These are phyloP conservation scores for Oscheius sp. DNA, from an alignment of 2,888 invertebrate species.

Conservation along the genomic window DNA sequence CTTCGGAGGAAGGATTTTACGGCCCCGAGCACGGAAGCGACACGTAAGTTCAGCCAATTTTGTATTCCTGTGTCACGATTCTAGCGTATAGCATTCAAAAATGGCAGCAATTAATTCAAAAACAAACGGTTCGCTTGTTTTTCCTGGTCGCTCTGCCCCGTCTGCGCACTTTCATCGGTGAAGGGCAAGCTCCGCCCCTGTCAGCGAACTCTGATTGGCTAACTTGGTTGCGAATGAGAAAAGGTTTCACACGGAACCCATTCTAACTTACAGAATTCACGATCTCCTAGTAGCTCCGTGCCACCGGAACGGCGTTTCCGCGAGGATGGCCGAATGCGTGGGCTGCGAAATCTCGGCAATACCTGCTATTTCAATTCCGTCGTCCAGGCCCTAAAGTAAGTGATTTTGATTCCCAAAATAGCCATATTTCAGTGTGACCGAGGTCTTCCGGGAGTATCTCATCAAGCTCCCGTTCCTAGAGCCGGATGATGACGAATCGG, in stretches of 20 bases:
- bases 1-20: constrained; percentile 29
- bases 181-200: constrained; percentile 3
- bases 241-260: background rate
- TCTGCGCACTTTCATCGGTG: background rate
- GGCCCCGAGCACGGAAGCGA: constrained; percentile 37
- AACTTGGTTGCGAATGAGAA: background rate
- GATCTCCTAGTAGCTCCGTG: constrained; percentile 15
- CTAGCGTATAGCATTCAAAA: no score
- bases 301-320: background rate
- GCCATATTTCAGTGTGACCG: constrained; percentile 80
- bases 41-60: constrained; percentile 30
- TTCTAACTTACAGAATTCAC: constrained; percentile 8
- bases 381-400: constrained; percentile 81
- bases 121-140: background rate
- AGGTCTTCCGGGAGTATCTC: constrained; percentile 86
- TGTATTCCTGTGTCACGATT: background rate
- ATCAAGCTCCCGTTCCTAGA: constrained; percentile 84
- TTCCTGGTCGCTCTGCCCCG: background rate
- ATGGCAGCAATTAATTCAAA: background rate
- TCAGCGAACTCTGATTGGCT: background rate
- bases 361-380: constrained; percentile 90
- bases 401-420: constrained; percentile 11
- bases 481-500: constrained; percentile 69
- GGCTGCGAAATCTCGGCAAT: constrained; percentile 85
- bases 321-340: constrained; percentile 70